phyloP scores from a whole-genome alignment of 2,113 vertebrate species.

The Dicerorhinus sumatrensis region DNA sequence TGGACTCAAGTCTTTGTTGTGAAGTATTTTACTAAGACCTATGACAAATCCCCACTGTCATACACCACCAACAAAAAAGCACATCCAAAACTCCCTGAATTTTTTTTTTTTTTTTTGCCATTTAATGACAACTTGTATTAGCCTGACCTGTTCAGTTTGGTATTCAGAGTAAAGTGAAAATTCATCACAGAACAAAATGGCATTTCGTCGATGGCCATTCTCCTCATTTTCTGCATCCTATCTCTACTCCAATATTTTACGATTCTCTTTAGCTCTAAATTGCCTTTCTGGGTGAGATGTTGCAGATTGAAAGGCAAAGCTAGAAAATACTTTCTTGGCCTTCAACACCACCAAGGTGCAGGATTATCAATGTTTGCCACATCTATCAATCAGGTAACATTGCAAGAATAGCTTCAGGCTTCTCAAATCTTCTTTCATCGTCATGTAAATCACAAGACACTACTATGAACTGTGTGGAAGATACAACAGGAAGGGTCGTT shows the following conservation, averaged over 20 bases:
- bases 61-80: background rate
- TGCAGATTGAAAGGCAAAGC: background rate
- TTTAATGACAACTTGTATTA: background rate
- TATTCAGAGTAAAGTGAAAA: slow-evolving; percentile 23
- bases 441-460: background rate
- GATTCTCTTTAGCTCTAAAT: background rate
- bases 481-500: background rate
- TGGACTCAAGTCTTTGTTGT: background rate
- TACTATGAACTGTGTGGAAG: background rate
- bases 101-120: background rate
- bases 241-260: background rate
- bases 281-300: slow-evolving; percentile 10
- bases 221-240: background rate
- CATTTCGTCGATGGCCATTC: slow-evolving; percentile 5
- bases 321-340: slow-evolving; percentile 41
- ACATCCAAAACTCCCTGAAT: background rate
- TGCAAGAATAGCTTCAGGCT: background rate
- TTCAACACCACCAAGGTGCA: background rate
- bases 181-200: background rate
- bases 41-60: background rate
- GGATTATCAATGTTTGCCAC: background rate
- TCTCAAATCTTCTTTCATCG: background rate
- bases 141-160: background rate
- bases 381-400: background rate
- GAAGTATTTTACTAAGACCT: background rate